Evolutionary conservation across 2,113 vertebrate species (phyloP), one percentile per base, ranked within the genome.

Genomic region (Theristicus caerulescens): DNA sequence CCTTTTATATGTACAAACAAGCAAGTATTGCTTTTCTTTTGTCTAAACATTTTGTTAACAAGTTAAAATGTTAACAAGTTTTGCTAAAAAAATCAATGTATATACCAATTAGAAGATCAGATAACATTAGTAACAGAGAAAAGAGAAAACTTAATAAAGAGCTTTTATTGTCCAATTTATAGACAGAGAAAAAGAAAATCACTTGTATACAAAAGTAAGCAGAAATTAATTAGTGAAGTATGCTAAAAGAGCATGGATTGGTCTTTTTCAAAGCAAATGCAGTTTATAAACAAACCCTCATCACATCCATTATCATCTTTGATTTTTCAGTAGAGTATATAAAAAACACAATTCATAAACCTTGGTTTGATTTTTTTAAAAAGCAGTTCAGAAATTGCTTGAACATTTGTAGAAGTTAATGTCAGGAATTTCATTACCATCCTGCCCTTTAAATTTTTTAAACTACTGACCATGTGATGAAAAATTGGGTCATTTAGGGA

Each of bases 81-180:
- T 49, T 78, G 7, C 6, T 10, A 26, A 51, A 86, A n/a, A 52
- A 36, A 40, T 10, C 17, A 16, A 26, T 27, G 2, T 34, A 15
- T 34, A 44, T 17, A 40, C 4, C 25, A 64, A 18, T 47, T 81
- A 77, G 18, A 82, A 83, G 2, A 7, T 86, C 20, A 36, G 15
- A 17, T 58, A 65, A 20, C 4, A 26, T 77, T 34, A 44, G 2
- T 40, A 82, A 42, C 6, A 47, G 4, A 51, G 29, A 66, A 78
- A 93, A 77, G 6, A 55, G 3, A 69, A 64, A 65, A 38, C 2
- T 67, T 66, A 61, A 38, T 93, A 61, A 80, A 40, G 4, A 52
- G 1, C 0, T 70, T 57, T 77, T 72, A 5, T 19, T 73, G 7
- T 46, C 12, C 13, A 70, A 9, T 4, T 59, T 44, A 22, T 7